phyloP scores from a whole-genome alignment of 2,888 invertebrate species.

The Acleris emargana region DNA sequence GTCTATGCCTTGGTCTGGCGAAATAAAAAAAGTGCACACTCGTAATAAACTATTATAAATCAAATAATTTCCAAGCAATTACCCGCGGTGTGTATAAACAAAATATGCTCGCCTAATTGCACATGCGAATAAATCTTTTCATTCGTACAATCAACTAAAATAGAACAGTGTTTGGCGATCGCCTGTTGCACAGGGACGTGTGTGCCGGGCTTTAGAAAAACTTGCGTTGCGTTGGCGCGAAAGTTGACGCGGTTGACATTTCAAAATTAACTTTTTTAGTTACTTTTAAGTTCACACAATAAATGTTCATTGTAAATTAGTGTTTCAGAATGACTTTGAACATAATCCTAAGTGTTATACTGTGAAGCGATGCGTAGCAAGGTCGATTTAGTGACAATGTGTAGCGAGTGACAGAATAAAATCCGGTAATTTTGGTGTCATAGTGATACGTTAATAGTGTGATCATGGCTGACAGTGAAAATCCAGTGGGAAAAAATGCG shows the following conservation, averaged over 20 bases:
- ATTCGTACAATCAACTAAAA: slow-evolving; percentile 62
- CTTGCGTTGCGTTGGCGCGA: slow-evolving; percentile 52
- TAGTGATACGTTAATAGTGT: slow-evolving; percentile 23
- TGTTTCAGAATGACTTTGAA: slow-evolving; percentile 39
- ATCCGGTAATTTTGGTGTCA: slow-evolving; percentile 21
- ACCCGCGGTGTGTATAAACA: slow-evolving; percentile 44
- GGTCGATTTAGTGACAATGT: slow-evolving; percentile 53
- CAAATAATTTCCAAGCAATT: slow-evolving; percentile 43
- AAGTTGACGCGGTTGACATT: slow-evolving; percentile 44
- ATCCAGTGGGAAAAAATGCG: slow-evolving; percentile 42
- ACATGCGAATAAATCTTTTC: slow-evolving; percentile 58
- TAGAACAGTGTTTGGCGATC: slow-evolving; percentile 72
- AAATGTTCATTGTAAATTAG: slow-evolving; percentile 6
- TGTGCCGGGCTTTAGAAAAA: slow-evolving; percentile 48
- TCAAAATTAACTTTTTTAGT: slow-evolving; percentile 36
- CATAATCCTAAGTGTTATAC: slow-evolving; percentile 44
- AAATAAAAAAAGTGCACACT: slow-evolving; percentile 24
- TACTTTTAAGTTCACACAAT: slow-evolving; percentile 19
- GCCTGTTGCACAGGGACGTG: slow-evolving; percentile 59
- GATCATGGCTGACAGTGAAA: slow-evolving; percentile 39
- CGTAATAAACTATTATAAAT: slow-evolving; percentile 27
- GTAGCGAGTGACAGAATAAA: slow-evolving; percentile 43
- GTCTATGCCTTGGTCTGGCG: neutral
- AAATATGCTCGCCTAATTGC: slow-evolving; percentile 52
- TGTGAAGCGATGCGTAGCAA: slow-evolving; percentile 53